A percentile compares a stretch with the other conserved stretches of the same genome.
phyloP scores from a whole-genome alignment of 1,140 invertebrate species.

The Aplysia californica region DNA sequence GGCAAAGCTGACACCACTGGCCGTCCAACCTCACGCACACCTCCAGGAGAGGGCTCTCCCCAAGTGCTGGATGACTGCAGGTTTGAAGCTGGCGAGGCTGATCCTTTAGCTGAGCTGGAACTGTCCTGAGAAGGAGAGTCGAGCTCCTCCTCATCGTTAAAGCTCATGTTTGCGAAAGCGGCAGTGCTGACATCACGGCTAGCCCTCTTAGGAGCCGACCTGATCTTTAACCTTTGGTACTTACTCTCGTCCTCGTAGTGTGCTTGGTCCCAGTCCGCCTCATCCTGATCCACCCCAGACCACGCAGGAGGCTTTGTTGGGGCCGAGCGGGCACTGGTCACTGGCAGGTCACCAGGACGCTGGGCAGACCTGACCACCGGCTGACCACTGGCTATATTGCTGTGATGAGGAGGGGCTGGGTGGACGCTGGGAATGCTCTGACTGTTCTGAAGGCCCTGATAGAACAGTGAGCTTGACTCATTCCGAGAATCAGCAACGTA shows the following conservation, averaged over 20 bases:
- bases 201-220: conserved; percentile 25
- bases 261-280: conserved; percentile 12
- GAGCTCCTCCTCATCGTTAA: conserved; percentile 57
- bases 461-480: too few relatives aligned
- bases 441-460: too few relatives aligned
- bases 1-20: conserved; percentile 41
- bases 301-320: neutral
- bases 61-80: conserved; percentile 27
- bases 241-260: conserved; percentile 32
- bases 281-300: conserved; percentile 14
- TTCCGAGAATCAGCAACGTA: too few relatives aligned
- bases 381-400: too few relatives aligned
- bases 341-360: conserved; percentile 10
- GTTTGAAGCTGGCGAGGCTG: conserved; percentile 39
- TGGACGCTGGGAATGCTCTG: too few relatives aligned
- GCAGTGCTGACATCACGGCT: conserved; percentile 45
- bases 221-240: conserved; percentile 30
- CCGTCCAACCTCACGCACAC: conserved; percentile 42
- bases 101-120: conserved; percentile 22
- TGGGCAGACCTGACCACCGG: neutral
- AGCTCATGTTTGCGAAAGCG: conserved; percentile 63
- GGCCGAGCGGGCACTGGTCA: neutral
- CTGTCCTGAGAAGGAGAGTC: conserved; percentile 19
- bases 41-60: conserved; percentile 23
- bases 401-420: too few relatives aligned